These are phyloP conservation scores for Elysia chlorotica DNA, from an alignment of 1,140 invertebrate genomes.

Conservation along the genomic window DNA sequence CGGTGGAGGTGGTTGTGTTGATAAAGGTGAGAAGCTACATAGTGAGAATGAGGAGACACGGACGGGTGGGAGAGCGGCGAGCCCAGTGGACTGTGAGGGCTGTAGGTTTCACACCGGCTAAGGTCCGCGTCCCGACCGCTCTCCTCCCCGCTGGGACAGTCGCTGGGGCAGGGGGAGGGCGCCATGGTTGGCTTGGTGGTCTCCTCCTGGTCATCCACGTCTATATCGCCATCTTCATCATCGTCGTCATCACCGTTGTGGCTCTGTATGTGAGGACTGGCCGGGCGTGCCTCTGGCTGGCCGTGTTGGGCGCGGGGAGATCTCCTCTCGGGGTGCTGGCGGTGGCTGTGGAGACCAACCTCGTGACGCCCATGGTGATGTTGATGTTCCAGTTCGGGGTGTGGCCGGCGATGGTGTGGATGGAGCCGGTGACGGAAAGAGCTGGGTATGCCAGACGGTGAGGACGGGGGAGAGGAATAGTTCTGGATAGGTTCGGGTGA, in stretches of 20 bases:
- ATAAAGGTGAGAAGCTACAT: too few species aligned
- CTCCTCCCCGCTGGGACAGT: background rate
- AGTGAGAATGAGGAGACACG: too few species aligned
- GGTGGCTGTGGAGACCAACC: too few species aligned
- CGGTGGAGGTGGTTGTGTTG: conserved; percentile 2
- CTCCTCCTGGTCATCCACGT: background rate
- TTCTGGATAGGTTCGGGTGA: background rate
- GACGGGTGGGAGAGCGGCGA: background rate
- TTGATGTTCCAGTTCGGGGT: background rate
- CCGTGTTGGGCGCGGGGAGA: too few species aligned
- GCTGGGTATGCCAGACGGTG: background rate
- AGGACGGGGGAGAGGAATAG: background rate
- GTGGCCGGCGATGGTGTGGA: background rate
- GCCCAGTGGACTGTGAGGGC: background rate
- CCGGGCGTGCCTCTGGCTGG: too few species aligned
- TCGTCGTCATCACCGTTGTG: background rate
- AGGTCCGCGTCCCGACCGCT: background rate
- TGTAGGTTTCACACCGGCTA: background rate
- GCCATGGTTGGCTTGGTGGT: too few species aligned
- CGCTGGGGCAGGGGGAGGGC: too few species aligned
- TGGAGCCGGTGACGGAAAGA: background rate
- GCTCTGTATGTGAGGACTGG: too few species aligned
- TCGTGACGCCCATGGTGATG: too few species aligned
- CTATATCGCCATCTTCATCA: background rate
- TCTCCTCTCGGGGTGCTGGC: too few species aligned